A percentile compares a stretch with the other conserved stretches of the same genome.
These are phyloP conservation scores for Acronicta alni DNA, from an alignment of 2,888 invertebrate genomes.

Conservation along the genomic window DNA sequence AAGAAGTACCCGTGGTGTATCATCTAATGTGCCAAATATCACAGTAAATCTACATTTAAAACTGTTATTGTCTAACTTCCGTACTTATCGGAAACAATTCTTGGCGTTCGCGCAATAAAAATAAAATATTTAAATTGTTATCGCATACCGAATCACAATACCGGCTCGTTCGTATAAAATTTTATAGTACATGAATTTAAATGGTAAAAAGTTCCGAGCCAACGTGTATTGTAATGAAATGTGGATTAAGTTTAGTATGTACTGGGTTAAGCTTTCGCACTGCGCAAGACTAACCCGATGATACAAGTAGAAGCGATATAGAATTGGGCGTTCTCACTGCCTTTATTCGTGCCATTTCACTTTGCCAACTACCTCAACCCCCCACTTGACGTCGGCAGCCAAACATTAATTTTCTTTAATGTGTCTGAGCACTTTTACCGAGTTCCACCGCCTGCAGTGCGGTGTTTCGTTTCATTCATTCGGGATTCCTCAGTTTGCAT, in stretches of 20 bases:
- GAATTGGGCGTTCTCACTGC: constrained; percentile 79
- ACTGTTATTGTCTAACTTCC: constrained; percentile 63
- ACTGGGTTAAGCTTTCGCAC: constrained; percentile 65
- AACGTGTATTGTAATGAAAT: constrained; percentile 73
- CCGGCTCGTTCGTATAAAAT: constrained; percentile 59
- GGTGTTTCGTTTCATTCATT: constrained; percentile 87
- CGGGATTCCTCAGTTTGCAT: constrained; percentile 81
- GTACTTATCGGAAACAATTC: constrained; percentile 57
- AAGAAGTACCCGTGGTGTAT: constrained; percentile 38
- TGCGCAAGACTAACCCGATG: constrained; percentile 75
- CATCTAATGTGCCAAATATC: constrained; percentile 48
- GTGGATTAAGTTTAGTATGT: constrained; percentile 72
- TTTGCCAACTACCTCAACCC: constrained; percentile 84
- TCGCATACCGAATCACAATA: constrained; percentile 57
- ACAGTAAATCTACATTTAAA: constrained; percentile 52
- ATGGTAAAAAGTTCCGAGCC: constrained; percentile 61
- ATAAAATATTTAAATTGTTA: constrained; percentile 66
- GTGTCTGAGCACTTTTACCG: constrained; percentile 88
- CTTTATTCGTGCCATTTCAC: constrained; percentile 86
- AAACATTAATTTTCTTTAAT: constrained; percentile 89
- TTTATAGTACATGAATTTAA: constrained; percentile 62
- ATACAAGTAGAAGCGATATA: constrained; percentile 79
- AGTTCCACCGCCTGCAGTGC: constrained; percentile 84
- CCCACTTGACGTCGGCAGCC: constrained; percentile 85
- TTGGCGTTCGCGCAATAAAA: constrained; percentile 59